Base-by-base conservation (phyloP, 1,140 invertebrate species). In the Drosophila melanogaster region DNA sequence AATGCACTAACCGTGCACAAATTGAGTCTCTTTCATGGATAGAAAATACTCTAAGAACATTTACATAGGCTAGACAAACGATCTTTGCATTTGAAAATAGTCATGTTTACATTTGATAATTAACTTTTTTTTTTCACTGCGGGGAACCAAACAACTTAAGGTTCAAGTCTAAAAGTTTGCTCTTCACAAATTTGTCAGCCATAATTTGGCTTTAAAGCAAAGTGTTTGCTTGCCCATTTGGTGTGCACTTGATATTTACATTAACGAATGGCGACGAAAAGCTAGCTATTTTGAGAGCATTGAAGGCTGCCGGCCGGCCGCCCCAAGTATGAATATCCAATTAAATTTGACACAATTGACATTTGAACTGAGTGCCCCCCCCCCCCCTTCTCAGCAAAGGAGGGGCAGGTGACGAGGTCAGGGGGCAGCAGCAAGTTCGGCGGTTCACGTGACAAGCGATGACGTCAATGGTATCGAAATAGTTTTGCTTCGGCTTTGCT, bases 341-440 rank as follows among this genome's bases (percentile, higher is more conserved):
- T 76, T 76, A 76, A 76, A 76, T 49, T 76, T 76, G 47, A 67
- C 47, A 54, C 37, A 66, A 58, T 66, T 76, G 54, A 76, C 73
- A 66, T 74, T 64, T 74, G 50, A 74, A 62, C 69, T 74, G 35
- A 35, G 15, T 11, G 4, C 14, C 3, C 3, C 37, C 3, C 12
- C 5, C 17, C 4, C 15, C 17, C n/a, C n/a, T n/a, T n/a, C n/a
- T n/a, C n/a, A n/a, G n/a, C n/a, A n/a, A n/a, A n/a, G n/a, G 12
- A 3, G 30, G 30, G 30, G 46, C 8, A n/a, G 10, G 30, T 30
- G 30, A 30, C 8, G 24, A 8, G 17, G 33, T 14, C 17, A 54
- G 37, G 22, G 51, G 53, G 15, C 30, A 17, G 15, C 30, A 17
- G 14, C 17, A 26, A n/a, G 30, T 35, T 51, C 30, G 33, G 49